A percentile compares a stretch with the other conserved stretches of the same genome.
Conservation (phyloP, 2,113 vertebrate species). For the Arenaria interpres region DNA sequence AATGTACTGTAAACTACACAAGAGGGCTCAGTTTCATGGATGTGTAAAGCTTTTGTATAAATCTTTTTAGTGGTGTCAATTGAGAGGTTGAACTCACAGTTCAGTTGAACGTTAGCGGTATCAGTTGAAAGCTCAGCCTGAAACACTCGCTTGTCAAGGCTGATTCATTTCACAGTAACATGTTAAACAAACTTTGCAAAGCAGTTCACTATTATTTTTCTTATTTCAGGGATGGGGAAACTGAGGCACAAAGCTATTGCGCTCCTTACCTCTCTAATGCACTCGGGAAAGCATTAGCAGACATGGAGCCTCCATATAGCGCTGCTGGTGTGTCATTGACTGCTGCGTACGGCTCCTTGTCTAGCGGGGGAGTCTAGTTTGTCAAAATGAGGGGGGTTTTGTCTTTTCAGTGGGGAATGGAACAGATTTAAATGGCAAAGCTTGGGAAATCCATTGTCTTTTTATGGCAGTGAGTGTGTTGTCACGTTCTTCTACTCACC, state of each 20-base stretch:
- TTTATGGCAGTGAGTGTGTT: not conserved
- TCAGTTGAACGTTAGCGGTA: not conserved
- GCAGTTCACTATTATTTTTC: not conserved
- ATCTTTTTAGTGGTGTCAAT: not conserved
- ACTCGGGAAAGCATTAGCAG: not conserved
- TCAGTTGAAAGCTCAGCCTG: not conserved
- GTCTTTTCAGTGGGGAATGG: not conserved
- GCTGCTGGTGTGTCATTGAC: not conserved
- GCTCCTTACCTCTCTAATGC: not conserved
- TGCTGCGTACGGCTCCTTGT: not conserved
- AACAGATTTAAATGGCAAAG: not conserved
- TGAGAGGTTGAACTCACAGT: not conserved
- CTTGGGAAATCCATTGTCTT: not conserved
- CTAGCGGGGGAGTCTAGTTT: not conserved
- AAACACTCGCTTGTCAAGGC: not conserved
- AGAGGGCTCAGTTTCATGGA: not conserved
- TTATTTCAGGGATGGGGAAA: not conserved
- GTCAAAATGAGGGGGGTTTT: not conserved
- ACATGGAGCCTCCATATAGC: rapidly evolving
- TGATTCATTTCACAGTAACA: not conserved
- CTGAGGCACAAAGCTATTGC: not conserved
- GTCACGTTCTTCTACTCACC: not conserved
- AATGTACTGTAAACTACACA: not conserved
- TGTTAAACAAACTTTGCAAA: not conserved
- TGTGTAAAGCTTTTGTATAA: not conserved